Percentiles rank a stretch among this genome's conserved stretches.
Evolutionary conservation across 1,140 invertebrate species (phyloP).

Genomic region (Drosophila bipectinata): DNA sequence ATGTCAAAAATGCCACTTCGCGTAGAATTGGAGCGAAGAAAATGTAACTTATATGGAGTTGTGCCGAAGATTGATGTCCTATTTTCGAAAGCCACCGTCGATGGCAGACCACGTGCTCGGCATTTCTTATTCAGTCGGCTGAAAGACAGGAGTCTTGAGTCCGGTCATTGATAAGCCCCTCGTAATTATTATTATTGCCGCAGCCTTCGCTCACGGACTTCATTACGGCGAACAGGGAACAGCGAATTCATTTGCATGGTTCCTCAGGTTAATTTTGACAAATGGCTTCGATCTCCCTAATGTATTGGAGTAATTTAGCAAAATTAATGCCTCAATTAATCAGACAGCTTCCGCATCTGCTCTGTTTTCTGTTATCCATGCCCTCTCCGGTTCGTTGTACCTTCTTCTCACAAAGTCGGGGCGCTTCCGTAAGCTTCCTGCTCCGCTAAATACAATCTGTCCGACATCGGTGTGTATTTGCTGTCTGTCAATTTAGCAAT

Average conservation of each 20-base stretch:
- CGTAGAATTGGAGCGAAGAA: too few species aligned
- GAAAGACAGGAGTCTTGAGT: not conserved
- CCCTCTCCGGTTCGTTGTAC: not conserved
- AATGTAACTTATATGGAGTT: too few species aligned
- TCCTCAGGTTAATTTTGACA: constrained; percentile 83
- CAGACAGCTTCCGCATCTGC: constrained; percentile 48
- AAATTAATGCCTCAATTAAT: constrained; percentile 83
- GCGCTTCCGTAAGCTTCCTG: not conserved
- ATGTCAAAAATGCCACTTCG: too few species aligned
- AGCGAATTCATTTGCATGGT: constrained; percentile 70
- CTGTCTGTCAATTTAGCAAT: constrained; percentile 65
- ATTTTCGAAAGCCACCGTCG: constrained; percentile 5
- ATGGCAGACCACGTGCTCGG: constrained; percentile 41
- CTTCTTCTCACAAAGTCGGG: not conserved
- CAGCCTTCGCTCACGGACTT: constrained; percentile 38
- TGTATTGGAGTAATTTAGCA: constrained; percentile 83
- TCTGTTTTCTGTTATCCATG: constrained; percentile 2
- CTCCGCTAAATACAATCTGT: constrained; percentile 46
- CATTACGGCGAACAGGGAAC: constrained; percentile 29
- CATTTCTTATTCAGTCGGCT: constrained; percentile 3
- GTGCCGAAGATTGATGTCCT: constrained; percentile 27
- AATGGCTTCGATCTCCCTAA: constrained; percentile 82
- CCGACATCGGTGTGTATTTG: constrained; percentile 58
- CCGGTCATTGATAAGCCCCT: constrained; percentile 55
- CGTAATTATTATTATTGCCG: constrained; percentile 49